Conservation (phyloP, 2,888 invertebrate species). For the Dusona sp. region DNA sequence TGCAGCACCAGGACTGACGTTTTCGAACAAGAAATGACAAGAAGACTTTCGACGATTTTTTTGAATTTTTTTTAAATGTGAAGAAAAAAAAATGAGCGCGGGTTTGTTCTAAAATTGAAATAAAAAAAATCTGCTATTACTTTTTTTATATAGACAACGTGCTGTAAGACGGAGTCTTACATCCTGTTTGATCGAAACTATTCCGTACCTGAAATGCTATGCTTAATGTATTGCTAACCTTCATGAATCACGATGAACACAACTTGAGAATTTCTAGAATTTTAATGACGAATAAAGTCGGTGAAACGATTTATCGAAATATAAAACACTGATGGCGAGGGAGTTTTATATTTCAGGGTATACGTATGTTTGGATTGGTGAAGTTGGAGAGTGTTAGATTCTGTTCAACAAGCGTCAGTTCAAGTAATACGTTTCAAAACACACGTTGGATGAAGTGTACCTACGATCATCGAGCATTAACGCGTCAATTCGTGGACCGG, state of each 20-base stretch:
- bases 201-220: background rate
- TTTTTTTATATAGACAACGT: too few species aligned
- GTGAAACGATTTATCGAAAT: background rate
- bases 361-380: background rate
- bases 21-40: constrained; percentile 18
- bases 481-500: constrained; percentile 78
- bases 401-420: constrained; percentile 36
- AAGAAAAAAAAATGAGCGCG: too few species aligned
- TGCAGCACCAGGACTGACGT: background rate
- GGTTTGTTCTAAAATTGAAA: too few species aligned
- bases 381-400: constrained; percentile 40
- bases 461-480: constrained; percentile 80
- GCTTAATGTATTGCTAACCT: background rate
- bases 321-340: background rate
- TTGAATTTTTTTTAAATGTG: too few species aligned
- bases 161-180: too few species aligned
- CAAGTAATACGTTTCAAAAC: constrained; percentile 20
- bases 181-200: background rate
- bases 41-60: background rate
- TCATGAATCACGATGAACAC: background rate
- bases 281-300: background rate
- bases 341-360: background rate
- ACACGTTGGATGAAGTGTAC: constrained; percentile 56
- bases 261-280: background rate
- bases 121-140: too few species aligned